Evolutionary conservation across 1,140 invertebrate species (phyloP), one percentile per base, ranked within the genome.

Genomic region (Aphelenchoides avenae): DNA sequence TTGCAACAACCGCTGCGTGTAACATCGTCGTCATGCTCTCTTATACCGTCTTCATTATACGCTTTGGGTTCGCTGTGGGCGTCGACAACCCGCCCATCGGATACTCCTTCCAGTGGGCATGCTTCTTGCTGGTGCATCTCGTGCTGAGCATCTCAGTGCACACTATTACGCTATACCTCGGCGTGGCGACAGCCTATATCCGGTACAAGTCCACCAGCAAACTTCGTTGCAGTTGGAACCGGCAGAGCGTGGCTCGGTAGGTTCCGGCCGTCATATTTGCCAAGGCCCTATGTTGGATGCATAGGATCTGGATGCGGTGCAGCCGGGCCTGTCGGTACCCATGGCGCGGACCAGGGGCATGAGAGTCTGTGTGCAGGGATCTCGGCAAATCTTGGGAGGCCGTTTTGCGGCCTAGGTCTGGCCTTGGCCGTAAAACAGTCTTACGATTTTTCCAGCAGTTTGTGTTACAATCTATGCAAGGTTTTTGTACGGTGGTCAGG

Each of bases 141-240:
- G 67, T 69, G 24, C 57, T 51, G 30, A 52, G 44, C 20, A 69
- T 69, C 30, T 69, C 70, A 24, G 39, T 69, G 18, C 67, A 69
- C 29, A 73, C 67, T 5, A 69, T 69, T 33, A 73, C 67, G 13
- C 44, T 69, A 6, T 69, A 74, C 30, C 48, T 74, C 34, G 47
- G 43, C 26, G 64, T 56, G 18, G 57, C 57, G n/a, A 69, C 64
- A 9, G 67, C 67, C 7, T 73, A 50, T 31, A 73, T 69, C 24
- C 65, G 67, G 1, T 73, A 69, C 44, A 69, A 69, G 49, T 68
- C 59, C 22, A 24, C 73, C 26, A 66, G 73, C 7, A 66, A 50
- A 20, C 31, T 69, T 13, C 51, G 66, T 22, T 52, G 39, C 13
- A 58, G 67, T 44, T 73, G 65, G 70, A 68, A 66, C 30, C 65